Conservation (phyloP, 2,797 vertebrate species). For the Morelia viridis region DNA sequence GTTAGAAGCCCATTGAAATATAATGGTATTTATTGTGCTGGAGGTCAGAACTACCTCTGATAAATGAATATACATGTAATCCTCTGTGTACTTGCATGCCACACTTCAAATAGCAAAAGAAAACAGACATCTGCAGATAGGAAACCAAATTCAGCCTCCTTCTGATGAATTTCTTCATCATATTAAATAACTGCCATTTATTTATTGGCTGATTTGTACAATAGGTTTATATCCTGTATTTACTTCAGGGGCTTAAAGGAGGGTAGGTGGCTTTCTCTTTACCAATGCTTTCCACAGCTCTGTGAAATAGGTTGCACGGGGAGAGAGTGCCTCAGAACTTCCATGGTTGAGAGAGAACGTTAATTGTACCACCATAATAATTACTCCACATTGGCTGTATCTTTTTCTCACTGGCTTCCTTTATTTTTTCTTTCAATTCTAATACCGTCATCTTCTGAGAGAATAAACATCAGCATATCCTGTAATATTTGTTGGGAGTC, state of each 20-base stretch:
- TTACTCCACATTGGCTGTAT: no score
- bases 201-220: no score
- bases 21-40: neutral
- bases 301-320: no score
- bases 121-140: neutral
- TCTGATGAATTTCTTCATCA: no score
- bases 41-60: neutral
- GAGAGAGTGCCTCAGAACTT: no score
- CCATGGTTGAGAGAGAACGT: no score
- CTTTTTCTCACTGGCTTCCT: neutral
- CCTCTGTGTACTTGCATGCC: neutral
- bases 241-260: no score
- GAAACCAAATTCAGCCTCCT: no score
- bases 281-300: no score
- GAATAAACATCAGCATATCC: neutral
- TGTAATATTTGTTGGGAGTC: neutral
- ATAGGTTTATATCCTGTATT: no score
- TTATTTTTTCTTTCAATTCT: neutral
- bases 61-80: neutral
- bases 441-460: conserved; percentile 68
- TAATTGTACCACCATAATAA: neutral
- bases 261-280: no score
- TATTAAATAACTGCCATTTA: no score
- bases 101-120: neutral
- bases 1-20: neutral